phyloP scores from a whole-genome alignment of 2,797 vertebrate genomes.

The Pangasius larnaudii region DNA sequence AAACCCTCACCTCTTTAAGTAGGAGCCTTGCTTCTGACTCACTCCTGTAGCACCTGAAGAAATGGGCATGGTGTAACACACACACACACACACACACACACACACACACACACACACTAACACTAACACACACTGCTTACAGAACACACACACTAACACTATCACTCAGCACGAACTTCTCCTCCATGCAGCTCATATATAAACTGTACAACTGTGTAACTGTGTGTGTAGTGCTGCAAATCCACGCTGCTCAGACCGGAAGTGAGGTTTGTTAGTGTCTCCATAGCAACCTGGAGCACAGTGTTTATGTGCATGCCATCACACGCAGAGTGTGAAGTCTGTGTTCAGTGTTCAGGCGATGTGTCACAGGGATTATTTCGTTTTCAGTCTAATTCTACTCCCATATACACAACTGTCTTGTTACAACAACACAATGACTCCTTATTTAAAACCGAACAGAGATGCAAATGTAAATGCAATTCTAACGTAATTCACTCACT shows the following conservation, averaged over 20 bases:
- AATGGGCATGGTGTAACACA: constrained; percentile 69
- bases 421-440: background rate
- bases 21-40: constrained; percentile 64
- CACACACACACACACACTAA: background rate
- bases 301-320: background rate
- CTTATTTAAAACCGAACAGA: background rate
- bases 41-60: constrained; percentile 71
- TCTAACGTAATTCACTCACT: background rate
- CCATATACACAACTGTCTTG: background rate
- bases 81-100: background rate
- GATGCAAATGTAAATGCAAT: background rate
- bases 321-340: background rate
- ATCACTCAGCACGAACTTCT: background rate
- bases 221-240: background rate
- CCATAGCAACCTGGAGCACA: constrained; percentile 65
- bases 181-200: background rate
- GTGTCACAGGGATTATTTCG: background rate
- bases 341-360: background rate
- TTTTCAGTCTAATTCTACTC: background rate
- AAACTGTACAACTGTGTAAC: background rate
- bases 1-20: constrained; percentile 73
- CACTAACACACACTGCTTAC: background rate
- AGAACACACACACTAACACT: background rate
- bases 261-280: constrained; percentile 67
- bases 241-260: constrained; percentile 21